Evolutionary conservation across 2,888 invertebrate genomes (phyloP).

Genomic region (Tipula confusa): DNA sequence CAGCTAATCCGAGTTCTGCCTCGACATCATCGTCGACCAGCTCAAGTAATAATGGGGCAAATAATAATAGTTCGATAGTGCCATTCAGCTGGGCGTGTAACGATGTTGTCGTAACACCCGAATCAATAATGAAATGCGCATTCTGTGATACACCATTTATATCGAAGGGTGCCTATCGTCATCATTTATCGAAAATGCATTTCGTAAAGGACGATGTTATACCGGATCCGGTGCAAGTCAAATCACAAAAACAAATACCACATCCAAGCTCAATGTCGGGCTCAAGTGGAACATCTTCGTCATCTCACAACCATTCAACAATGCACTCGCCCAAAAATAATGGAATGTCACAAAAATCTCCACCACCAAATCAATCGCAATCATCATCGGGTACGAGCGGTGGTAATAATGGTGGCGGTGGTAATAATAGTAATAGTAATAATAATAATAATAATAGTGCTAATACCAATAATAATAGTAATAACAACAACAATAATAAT

Average conservation of each 20-base stretch:
- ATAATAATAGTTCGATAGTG: conserved; percentile 55
- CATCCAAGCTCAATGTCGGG: conserved; percentile 39
- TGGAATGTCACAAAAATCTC: background rate
- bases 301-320: conserved; percentile 41
- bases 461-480: background rate
- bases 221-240: conserved; percentile 64
- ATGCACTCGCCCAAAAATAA: conserved; percentile 51
- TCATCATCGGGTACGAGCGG: conserved; percentile 35
- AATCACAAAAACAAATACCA: conserved; percentile 38
- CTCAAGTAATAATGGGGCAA: conserved; percentile 44
- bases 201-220: conserved; percentile 89
- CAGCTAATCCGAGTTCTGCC: conserved; percentile 45
- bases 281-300: conserved; percentile 44
- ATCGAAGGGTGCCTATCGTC: conserved; percentile 94
- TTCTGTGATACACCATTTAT: conserved; percentile 94
- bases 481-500: background rate
- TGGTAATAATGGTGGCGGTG: conserved; percentile 32
- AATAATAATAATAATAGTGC: conserved; percentile 28
- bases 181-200: conserved; percentile 93
- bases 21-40: conserved; percentile 41
- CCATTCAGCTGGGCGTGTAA: conserved; percentile 95
- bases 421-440: conserved; percentile 30
- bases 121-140: conserved; percentile 90
- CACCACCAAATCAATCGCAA: background rate
- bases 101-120: conserved; percentile 80